Evolutionary conservation across 2,888 invertebrate species (phyloP).

Genomic region (Dione juno): DNA sequence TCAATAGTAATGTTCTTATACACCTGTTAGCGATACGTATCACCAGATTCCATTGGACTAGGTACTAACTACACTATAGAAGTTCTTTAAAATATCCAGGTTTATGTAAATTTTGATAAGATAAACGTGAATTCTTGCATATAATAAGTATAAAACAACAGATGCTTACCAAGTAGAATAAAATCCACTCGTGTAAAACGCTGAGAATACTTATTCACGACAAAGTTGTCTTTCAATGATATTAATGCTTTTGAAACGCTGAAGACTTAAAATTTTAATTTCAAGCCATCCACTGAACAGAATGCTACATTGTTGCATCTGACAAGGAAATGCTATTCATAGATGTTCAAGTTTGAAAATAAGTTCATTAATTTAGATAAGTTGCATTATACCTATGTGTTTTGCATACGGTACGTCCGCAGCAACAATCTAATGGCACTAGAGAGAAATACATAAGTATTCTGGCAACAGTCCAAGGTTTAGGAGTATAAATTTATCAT

Average conservation of each 20-base stretch:
- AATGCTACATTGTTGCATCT: neutral
- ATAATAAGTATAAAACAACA: slow-evolving; percentile 12
- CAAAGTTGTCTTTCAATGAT: neutral
- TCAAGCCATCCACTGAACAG: neutral
- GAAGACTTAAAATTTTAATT: slow-evolving; percentile 12
- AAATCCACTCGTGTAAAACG: slow-evolving; percentile 10
- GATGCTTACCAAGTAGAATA: neutral
- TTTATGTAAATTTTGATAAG: neutral
- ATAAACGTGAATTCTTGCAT: neutral
- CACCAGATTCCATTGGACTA: slow-evolving; percentile 10
- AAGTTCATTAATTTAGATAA: neutral
- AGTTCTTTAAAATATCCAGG: slow-evolving; percentile 5
- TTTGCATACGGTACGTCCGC: slow-evolving; percentile 18
- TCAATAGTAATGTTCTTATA: slow-evolving; percentile 32
- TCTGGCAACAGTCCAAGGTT: slow-evolving; percentile 34
- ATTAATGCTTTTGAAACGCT: neutral
- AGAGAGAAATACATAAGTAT: slow-evolving; percentile 32
- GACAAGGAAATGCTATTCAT: neutral
- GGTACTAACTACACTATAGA: neutral
- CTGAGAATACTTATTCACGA: slow-evolving; percentile 31
- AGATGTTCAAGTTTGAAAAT: neutral
- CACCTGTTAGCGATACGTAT: slow-evolving; percentile 33
- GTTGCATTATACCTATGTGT: neutral
- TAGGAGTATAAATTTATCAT: slow-evolving; percentile 34
- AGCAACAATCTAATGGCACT: slow-evolving; percentile 22